phyloP scores from a whole-genome alignment of 1,140 invertebrate genomes.

The Calephelis virginiensis region DNA sequence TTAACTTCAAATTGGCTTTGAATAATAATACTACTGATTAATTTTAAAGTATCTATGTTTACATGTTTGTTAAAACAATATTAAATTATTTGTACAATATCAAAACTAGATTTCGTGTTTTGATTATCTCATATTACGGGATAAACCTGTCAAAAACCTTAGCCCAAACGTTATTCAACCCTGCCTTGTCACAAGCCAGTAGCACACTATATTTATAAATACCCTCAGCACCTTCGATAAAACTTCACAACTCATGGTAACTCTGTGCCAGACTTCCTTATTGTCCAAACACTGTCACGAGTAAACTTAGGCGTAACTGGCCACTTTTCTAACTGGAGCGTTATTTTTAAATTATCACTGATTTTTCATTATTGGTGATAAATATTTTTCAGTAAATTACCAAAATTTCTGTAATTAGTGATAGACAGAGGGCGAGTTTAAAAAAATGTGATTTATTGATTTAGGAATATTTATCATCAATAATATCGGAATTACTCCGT shows the following conservation, averaged over 20 bases:
- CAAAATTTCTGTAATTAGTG: too few relatives aligned
- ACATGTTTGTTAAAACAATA: conserved; percentile 34
- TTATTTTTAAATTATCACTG: too few relatives aligned
- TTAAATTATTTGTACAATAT: conserved; percentile 45
- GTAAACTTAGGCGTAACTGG: neutral
- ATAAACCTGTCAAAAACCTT: conserved; percentile 34
- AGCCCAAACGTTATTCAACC: conserved; percentile 39
- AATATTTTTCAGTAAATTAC: too few relatives aligned
- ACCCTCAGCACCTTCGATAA: conserved; percentile 59
- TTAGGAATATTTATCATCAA: too few relatives aligned
- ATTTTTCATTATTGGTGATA: too few relatives aligned
- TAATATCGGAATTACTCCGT: too few relatives aligned
- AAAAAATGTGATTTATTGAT: too few relatives aligned
- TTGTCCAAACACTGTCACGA: conserved; percentile 14
- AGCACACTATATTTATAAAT: conserved; percentile 42
- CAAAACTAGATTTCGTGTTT: conserved; percentile 38
- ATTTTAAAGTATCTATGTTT: conserved; percentile 34
- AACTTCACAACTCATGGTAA: conserved; percentile 52
- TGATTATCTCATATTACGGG: conserved; percentile 35
- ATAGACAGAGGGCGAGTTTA: too few relatives aligned
- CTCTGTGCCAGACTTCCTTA: conserved; percentile 18
- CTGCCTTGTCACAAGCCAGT: conserved; percentile 50
- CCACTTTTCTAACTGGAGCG: neutral
- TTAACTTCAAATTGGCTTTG: conserved; percentile 41
- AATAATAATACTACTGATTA: conserved; percentile 41